Base-by-base conservation (phyloP, 2,797 vertebrate species). In the Tadarida brasiliensis region DNA sequence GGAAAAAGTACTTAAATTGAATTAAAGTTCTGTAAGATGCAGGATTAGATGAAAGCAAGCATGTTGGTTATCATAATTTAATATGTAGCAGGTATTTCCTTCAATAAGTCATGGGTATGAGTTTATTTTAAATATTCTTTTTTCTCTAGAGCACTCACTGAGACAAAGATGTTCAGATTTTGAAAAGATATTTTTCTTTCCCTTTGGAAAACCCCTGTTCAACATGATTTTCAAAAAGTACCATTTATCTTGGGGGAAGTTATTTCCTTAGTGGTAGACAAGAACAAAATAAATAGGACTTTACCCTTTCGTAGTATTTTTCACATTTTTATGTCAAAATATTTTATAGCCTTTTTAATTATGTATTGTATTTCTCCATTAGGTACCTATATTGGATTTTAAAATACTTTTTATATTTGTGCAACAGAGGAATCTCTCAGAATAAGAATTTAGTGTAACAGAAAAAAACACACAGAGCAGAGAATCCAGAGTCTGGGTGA, bases 301-400 rank as follows among this genome's bases (percentile, higher is more conserved):
- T 49, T 33, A 63, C 8, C 24, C 33, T 65, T 44, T 51, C 86
- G 39, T 8, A 65, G 49, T 4, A 51, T 2, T 81, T 94, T 80
- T 70, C 28, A n/a, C 73, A 47, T 92, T 90, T 92, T 96, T 78
- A 83, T 71, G 24, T 77, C 73, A 89, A 83, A 95, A 88, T 89
- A 86, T 73, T n/a, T 30, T 71, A 76, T 6, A 47, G 5, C 2
- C n/a, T 56, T 94, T 78, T n/a, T 35, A 82, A 87, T 49, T 44
- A 59, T n/a, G 35, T 24, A 17, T n/a, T 49, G 24, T n/a, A 57
- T 74, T 51, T 71, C 22, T 80, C 19, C 30, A 63, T 68, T 56
- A 59, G 26, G 44, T 67, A 35, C 0, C 65, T 77, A 68, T 5
- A 44, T 12, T 33, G 19, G n/a, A 82, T 74, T 92, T 57, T 26